Conservation (phyloP, 2,888 invertebrate species). For the Pheosia tremula region DNA sequence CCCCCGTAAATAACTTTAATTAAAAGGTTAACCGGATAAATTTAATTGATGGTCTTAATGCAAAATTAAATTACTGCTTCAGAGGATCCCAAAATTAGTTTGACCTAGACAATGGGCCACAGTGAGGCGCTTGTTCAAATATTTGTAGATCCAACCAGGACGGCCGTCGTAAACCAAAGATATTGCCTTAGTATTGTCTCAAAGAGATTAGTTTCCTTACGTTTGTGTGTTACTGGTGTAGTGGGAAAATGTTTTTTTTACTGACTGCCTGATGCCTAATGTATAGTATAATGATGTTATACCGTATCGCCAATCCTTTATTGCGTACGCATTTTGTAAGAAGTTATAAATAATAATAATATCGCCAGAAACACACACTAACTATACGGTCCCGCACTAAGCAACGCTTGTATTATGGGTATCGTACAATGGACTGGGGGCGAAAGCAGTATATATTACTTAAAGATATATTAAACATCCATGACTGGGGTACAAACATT, state of each 20-base stretch:
- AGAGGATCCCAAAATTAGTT: conserved; percentile 74
- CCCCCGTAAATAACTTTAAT: conserved; percentile 53
- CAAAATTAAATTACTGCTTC: conserved; percentile 73
- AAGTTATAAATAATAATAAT: too few relatives aligned
- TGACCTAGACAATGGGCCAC: conserved; percentile 76
- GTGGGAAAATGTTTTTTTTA: conserved; percentile 34
- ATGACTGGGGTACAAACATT: too few relatives aligned
- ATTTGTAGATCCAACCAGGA: conserved; percentile 73
- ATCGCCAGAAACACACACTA: too few relatives aligned
- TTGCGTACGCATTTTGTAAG: too few relatives aligned
- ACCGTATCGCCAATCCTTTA: too few relatives aligned
- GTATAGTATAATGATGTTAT: too few relatives aligned
- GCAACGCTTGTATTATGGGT: too few relatives aligned
- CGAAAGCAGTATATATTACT: too few relatives aligned
- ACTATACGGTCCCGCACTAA: too few relatives aligned
- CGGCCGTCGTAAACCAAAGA: conserved; percentile 76
- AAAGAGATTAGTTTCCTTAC: conserved; percentile 77
- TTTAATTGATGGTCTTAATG: conserved; percentile 66
- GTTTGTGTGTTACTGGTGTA: conserved; percentile 56
- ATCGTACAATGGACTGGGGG: too few relatives aligned
- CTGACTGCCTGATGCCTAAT: neutral
- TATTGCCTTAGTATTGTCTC: conserved; percentile 78
- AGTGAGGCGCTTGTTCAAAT: conserved; percentile 70
- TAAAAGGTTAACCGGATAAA: conserved; percentile 58
- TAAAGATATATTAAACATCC: too few relatives aligned